These are phyloP conservation scores for Polia nebulosa DNA, from an alignment of 2,888 invertebrate genomes.

Conservation along the genomic window DNA sequence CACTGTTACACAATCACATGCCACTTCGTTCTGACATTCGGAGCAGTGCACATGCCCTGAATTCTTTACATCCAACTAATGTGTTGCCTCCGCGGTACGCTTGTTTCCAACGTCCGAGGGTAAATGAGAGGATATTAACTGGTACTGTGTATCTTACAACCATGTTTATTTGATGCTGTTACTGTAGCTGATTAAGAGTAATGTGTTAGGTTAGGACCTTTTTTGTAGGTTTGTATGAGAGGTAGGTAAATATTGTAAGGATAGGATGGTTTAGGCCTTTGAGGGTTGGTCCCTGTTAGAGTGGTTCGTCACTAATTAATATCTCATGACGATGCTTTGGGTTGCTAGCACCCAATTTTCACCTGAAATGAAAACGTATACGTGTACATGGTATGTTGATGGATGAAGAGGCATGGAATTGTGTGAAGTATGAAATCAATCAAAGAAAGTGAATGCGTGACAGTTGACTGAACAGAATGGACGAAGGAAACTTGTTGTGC, in stretches of 20 bases:
- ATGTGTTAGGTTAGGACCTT: background rate
- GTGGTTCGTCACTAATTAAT: constrained; percentile 14
- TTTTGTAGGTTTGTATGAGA: background rate
- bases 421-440: background rate
- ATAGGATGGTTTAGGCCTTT: background rate
- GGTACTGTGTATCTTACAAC: constrained; percentile 9
- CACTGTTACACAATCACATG: background rate
- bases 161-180: constrained; percentile 19
- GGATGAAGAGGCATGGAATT: background rate
- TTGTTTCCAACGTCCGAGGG: constrained; percentile 14
- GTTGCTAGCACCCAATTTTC: too few relatives aligned
- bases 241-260: background rate
- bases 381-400: background rate
- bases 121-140: constrained; percentile 33
- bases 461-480: too few relatives aligned
- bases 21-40: constrained; percentile 2
- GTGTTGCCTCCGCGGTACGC: constrained; percentile 7
- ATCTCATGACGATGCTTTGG: background rate
- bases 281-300: background rate
- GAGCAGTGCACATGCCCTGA: constrained; percentile 5
- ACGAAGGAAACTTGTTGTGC: too few relatives aligned
- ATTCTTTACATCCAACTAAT: constrained; percentile 34
- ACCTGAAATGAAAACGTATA: background rate
- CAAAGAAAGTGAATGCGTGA: too few relatives aligned
- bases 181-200: constrained; percentile 7